These are phyloP conservation scores for Sturnus vulgaris DNA, from an alignment of 2,113 vertebrate species.

Conservation along the genomic window DNA sequence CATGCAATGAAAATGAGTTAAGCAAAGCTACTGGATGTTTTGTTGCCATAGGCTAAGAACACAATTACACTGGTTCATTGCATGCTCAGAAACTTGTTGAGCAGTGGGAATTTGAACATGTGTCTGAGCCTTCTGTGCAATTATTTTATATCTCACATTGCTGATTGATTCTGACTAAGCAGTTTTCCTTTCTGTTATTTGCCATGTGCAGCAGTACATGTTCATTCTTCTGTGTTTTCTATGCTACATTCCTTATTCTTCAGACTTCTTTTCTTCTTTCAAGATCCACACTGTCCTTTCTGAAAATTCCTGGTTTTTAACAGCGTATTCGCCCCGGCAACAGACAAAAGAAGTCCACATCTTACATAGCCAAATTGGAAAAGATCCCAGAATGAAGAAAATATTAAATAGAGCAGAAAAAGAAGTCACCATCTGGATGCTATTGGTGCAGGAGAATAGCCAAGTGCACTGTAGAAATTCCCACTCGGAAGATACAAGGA, in stretches of 20 bases:
- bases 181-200: conserved; percentile 5
- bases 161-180: conserved; percentile 18
- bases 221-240: conserved; percentile 10
- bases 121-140: neutral
- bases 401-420: conserved; percentile 65
- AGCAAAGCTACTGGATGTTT: neutral
- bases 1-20: neutral
- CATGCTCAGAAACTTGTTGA: neutral
- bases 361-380: conserved; percentile 63
- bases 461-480: conserved; percentile 61
- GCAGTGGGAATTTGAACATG: neutral
- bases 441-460: conserved; percentile 61
- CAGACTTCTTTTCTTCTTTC: conserved; percentile 28
- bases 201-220: neutral
- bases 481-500: conserved; percentile 35
- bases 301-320: conserved; percentile 33
- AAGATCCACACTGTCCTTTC: neutral
- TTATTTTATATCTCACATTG: conserved; percentile 23
- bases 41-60: neutral
- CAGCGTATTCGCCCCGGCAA: conserved; percentile 1
- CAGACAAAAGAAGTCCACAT: conserved; percentile 31
- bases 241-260: neutral
- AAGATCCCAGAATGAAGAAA: conserved; percentile 60
- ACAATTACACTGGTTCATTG: neutral
- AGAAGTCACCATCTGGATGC: conserved; percentile 64